These are phyloP conservation scores for Brassicogethes aeneus DNA, from an alignment of 2,888 invertebrate genomes.

Conservation along the genomic window DNA sequence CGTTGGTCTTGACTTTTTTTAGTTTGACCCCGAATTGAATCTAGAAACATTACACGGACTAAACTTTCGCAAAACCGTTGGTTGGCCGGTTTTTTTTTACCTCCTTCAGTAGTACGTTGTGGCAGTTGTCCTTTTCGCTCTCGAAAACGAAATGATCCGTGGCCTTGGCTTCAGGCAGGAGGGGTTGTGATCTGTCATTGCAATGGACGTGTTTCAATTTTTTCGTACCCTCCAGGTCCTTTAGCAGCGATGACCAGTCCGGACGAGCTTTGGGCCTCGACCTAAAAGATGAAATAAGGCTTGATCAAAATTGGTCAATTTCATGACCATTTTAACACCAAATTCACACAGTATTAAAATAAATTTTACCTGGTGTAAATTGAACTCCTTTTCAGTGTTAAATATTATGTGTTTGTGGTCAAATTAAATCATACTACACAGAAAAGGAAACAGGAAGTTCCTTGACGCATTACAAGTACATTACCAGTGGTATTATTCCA, in stretches of 20 bases:
- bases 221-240: conserved; percentile 76
- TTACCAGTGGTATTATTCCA: too few relatives aligned
- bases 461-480: too few relatives aligned
- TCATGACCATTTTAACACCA: background rate
- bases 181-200: conserved; percentile 64
- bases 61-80: conserved; percentile 3
- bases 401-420: too few relatives aligned
- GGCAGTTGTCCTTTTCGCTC: conserved; percentile 72
- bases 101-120: conserved; percentile 67
- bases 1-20: conserved; percentile 71
- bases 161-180: conserved; percentile 48
- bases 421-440: too few relatives aligned
- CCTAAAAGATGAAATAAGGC: conserved; percentile 26
- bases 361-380: too few relatives aligned
- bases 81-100: conserved; percentile 23
- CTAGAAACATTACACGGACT: too few relatives aligned
- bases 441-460: too few relatives aligned
- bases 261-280: conserved; percentile 71
- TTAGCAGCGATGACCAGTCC: conserved; percentile 86
- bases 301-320: background rate
- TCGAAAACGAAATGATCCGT: conserved; percentile 70
- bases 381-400: too few relatives aligned
- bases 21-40: conserved; percentile 70
- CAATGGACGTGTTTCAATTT: conserved; percentile 75
- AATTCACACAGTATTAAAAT: background rate